These are phyloP conservation scores for Cheiracanthium punctorium DNA, from an alignment of 2,888 invertebrate genomes.

Conservation along the genomic window DNA sequence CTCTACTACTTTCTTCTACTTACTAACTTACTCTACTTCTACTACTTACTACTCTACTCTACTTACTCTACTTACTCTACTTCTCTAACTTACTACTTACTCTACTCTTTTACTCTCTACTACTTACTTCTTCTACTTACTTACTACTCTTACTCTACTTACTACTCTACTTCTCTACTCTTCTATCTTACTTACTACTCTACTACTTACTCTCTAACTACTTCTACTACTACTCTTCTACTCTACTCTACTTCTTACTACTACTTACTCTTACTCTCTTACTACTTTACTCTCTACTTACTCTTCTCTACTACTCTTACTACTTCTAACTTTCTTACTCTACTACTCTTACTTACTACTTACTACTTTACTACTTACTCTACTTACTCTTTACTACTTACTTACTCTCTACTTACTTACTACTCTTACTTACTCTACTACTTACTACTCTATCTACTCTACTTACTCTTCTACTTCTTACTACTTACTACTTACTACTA, in stretches of 20 bases:
- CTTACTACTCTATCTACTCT: background rate
- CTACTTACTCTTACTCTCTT: background rate
- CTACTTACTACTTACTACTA: too few species aligned
- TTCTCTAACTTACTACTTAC: background rate
- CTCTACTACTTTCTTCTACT: background rate
- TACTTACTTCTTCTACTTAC: background rate
- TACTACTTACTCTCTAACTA: background rate
- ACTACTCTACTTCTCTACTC: background rate
- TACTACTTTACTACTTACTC: too few species aligned
- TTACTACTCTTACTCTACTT: background rate
- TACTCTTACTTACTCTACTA: too few species aligned
- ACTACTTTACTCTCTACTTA: background rate
- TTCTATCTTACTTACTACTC: background rate
- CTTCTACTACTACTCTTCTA: background rate
- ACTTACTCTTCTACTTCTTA: too few species aligned
- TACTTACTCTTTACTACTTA: too few species aligned
- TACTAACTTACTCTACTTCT: background rate
- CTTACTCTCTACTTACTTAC: background rate
- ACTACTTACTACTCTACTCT: background rate
- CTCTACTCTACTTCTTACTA: background rate
- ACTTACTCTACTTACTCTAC: background rate
- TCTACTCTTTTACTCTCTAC: background rate
- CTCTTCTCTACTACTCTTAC: background rate
- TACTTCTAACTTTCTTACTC: background rate
- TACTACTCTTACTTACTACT: too few species aligned